A percentile compares a stretch with the other conserved stretches of the same genome.
Conservation (phyloP, 2,113 vertebrate genomes). For the Macrotus californicus region DNA sequence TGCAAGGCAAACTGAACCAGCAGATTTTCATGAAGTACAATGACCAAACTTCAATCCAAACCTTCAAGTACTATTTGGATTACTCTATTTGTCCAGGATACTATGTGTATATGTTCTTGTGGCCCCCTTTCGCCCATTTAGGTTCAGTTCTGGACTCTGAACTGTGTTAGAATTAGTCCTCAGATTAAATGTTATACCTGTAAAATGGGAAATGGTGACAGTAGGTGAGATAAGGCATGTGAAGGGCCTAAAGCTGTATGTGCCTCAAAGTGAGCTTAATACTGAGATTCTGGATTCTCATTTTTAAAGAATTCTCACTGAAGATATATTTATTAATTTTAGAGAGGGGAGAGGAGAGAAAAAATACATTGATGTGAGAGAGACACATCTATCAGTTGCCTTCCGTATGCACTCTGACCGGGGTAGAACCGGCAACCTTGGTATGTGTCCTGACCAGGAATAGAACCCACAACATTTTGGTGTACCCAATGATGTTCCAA, state of each 20-base stretch:
- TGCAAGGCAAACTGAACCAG: not conserved
- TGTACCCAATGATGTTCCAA: no score
- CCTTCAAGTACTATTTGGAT: not conserved
- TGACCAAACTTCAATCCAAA: not conserved
- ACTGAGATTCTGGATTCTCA: not conserved
- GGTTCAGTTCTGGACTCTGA: not conserved
- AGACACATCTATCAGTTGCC: no score
- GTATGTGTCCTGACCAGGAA: no score
- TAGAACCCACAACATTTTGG: no score
- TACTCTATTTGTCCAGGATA: not conserved
- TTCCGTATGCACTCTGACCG: no score
- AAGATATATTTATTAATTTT: no score
- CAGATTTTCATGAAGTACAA: not conserved
- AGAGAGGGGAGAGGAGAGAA: no score
- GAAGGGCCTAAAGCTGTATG: not conserved
- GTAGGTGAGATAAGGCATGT: not conserved
- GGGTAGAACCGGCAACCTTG: no score
- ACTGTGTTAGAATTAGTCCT: not conserved
- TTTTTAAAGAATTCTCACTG: not conserved
- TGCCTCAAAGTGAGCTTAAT: not conserved
- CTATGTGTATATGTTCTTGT: not conserved
- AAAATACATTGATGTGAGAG: no score
- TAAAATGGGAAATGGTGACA: not conserved
- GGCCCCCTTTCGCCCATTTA: not conserved
- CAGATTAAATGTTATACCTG: no score